Base-by-base conservation (phyloP, 2,113 vertebrate species). In the Oriolus oriolus region DNA sequence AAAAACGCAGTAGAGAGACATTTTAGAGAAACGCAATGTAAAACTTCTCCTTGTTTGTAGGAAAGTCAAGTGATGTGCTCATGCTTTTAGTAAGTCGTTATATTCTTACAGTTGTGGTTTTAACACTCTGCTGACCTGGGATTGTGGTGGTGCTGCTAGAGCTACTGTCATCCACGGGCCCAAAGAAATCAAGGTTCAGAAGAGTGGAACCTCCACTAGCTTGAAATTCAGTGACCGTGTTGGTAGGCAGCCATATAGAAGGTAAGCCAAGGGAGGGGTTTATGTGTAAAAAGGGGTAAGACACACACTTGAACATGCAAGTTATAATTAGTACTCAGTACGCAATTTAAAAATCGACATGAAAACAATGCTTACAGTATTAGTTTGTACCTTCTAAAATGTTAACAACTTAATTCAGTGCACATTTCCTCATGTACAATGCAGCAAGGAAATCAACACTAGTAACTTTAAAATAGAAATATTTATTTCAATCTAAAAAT, bases 131-230 rank as follows among this genome's bases (percentile, higher is more conserved):
- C 99, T 99, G 98, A 99, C 99, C 99, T 99, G 99, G 99, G 97
- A 99, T 99, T 97, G 99, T 99, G 97, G 99, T 98, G 75, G 98
- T 98, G 98, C 98, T 98, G 98, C 97, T 98, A 98, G 98, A 99
- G 98, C 99, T 98, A 98, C 98, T 99, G 98, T 99, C 99, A 98
- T 99, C 99, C 98, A 99, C 99, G 87, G 99, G 99, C 98, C 99
- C 99, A 98, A 99, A 99, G 99, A 99, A 99, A 98, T 99, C 99
- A 98, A 99, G 99, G 98, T 99, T 99, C 98, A 99, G 99, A 95
- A 99, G 98, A 99, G 99, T 98, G 97, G 99, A 99, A 98, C 99
- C 99, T 98, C 99, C 99, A 97, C 99, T 99, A 98, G 99, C 99
- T 99, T 99, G 98, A 93, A 97, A 98, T 98, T 98, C 98, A 98